Evolutionary conservation across 2,113 vertebrate species (phyloP), one percentile per base, ranked within the genome.

Genomic region (Ctenodactylus gundi): DNA sequence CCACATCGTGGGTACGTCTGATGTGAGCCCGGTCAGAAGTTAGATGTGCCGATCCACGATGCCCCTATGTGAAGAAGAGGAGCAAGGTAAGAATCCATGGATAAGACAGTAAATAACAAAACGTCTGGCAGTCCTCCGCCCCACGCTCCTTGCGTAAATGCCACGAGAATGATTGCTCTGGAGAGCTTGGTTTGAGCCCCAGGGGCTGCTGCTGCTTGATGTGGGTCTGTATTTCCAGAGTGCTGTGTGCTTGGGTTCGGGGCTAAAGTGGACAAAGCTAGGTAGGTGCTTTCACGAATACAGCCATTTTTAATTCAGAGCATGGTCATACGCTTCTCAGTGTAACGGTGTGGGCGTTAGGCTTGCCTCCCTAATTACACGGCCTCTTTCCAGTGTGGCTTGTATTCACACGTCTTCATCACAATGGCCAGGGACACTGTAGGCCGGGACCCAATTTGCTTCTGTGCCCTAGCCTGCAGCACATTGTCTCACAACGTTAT

Each of bases 371-470:
- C 6, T 34, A 6, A 55, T 57, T 53, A 31, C 31, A 39, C 84
- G 49, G n/a, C 14, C 15, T 6, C 44, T 93, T 82, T 51, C 44
- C 36, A 11, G 21, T 18, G 20, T 9, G 17, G 49, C 57, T 41
- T 0, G n/a, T 0, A 6, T 51, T 51, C 1, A 6, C 5, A 1
- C 13, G 1, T 44, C 17, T 14, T 57, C 2, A 11, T 90, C 78
- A 36, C 7, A 1, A 34, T 12, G 13, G 21, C 2, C 75, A 5
- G 17, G 34, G 9, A 34, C 4, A 44, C 41, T 8, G 27, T 7
- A 15, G 51, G n/a, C 85, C n/a, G 0, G 39, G 49, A 7, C 23
- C 46, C 41, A 3, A 53, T 21, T 31, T 36, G 9, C 17, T 31
- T 60, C 34, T 23, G 3, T 39, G 46, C 17, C 23, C 29, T 20